A percentile compares a stretch with the other conserved stretches of the same genome.
phyloP scores from a whole-genome alignment of 1,140 invertebrate species.

The Cotesia chilonis region DNA sequence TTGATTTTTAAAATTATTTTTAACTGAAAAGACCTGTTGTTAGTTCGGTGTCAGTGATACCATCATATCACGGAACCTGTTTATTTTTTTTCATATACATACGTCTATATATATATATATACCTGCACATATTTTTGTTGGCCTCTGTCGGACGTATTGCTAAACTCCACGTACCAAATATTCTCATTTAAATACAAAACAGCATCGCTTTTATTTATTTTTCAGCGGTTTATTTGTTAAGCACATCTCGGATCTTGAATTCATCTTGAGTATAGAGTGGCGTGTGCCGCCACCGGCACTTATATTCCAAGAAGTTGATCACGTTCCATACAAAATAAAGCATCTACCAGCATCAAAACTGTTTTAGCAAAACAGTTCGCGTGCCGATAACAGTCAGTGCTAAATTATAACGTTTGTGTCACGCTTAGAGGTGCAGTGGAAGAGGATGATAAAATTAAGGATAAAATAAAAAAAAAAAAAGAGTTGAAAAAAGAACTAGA shows the following conservation, averaged over 20 bases:
- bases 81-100: no score
- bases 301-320: conserved; percentile 27
- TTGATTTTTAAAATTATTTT: conserved; percentile 17
- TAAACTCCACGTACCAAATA: no score
- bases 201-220: no score
- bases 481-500: background rate
- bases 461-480: background rate
- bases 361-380: conserved; percentile 19
- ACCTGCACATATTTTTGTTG: no score
- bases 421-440: background rate
- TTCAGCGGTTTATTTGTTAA: no score
- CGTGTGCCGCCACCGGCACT: background rate
- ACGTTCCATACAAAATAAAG: background rate
- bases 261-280: no score
- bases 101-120: no score
- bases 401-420: conserved; percentile 31
- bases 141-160: no score
- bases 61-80: no score
- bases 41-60: background rate
- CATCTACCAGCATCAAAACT: background rate
- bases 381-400: conserved; percentile 28
- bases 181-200: no score
- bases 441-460: background rate
- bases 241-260: no score
- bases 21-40: background rate